These are phyloP conservation scores for Apodemia zela DNA, from an alignment of 2,888 invertebrate species.

Conservation along the genomic window DNA sequence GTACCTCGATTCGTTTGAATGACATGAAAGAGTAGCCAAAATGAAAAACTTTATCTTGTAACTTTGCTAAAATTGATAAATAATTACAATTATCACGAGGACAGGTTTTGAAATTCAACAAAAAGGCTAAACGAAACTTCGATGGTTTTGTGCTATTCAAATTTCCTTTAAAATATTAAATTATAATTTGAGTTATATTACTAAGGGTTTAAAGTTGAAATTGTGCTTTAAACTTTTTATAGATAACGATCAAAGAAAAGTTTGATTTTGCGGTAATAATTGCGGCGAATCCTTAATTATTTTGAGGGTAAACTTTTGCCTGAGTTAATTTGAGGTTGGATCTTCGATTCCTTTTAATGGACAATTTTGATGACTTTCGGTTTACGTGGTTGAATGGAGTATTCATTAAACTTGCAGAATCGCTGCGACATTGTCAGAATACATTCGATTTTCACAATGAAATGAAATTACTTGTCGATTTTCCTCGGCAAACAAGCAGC, in stretches of 20 bases:
- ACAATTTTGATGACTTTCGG: conserved; percentile 75
- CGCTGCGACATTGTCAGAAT: conserved; percentile 45
- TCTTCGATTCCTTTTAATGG: conserved; percentile 75
- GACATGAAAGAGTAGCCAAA: conserved; percentile 71
- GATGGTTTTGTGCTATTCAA: conserved; percentile 69
- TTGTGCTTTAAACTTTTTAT: conserved; percentile 41
- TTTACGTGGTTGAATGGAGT: conserved; percentile 69
- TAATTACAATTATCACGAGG: conserved; percentile 76
- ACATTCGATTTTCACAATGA: conserved; percentile 48
- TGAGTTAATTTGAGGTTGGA: conserved; percentile 74
- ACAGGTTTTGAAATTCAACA: conserved; percentile 66
- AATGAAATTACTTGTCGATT: conserved; percentile 49
- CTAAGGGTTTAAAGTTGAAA: conserved; percentile 44
- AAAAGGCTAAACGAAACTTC: conserved; percentile 71
- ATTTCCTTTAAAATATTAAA: conserved; percentile 49
- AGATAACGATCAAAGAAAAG: conserved; percentile 73
- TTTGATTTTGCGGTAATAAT: conserved; percentile 79
- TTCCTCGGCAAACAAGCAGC: conserved; percentile 29
- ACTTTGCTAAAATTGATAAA: conserved; percentile 75
- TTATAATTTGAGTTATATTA: conserved; percentile 46
- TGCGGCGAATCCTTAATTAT: conserved; percentile 80
- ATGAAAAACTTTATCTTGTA: conserved; percentile 52
- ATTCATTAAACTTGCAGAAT: conserved; percentile 65
- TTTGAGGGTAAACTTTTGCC: conserved; percentile 78
- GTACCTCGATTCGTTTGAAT: conserved; percentile 65